These are phyloP conservation scores for Troides oblongomaculatus DNA, from an alignment of 2,888 invertebrate species.

Conservation along the genomic window DNA sequence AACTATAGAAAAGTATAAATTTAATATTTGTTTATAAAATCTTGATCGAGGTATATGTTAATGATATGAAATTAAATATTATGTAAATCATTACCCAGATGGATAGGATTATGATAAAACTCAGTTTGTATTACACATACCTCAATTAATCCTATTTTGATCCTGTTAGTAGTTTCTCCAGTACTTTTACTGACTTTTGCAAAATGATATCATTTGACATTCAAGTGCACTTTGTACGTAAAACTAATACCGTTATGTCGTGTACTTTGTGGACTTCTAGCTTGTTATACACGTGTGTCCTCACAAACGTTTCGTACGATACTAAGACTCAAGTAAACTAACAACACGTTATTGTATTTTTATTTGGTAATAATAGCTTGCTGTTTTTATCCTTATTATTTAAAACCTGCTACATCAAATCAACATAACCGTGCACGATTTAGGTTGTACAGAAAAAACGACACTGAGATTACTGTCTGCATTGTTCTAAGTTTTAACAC, in stretches of 20 bases:
- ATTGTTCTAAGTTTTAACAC: background rate
- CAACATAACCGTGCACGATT: background rate
- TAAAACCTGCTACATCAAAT: constrained; percentile 10
- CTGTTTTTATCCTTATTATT: constrained; percentile 4
- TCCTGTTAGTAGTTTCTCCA: background rate
- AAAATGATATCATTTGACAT: background rate
- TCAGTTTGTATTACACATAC: background rate
- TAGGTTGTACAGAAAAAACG: background rate
- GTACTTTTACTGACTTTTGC: background rate
- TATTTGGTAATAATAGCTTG: constrained; percentile 6
- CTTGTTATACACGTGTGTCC: background rate
- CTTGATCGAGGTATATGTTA: background rate
- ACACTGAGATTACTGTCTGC: background rate
- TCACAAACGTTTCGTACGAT: constrained; percentile 2
- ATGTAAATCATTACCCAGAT: background rate
- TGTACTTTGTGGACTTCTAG: background rate
- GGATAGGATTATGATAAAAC: background rate
- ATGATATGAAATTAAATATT: background rate
- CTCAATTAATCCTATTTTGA: background rate
- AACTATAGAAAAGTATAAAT: too few species aligned
- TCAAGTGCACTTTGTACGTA: background rate
- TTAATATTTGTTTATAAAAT: background rate
- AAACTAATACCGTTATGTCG: background rate
- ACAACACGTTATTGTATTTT: background rate
- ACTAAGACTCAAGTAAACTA: constrained; percentile 13